Conservation (phyloP, 1,140 invertebrate genomes). For the Dysdera silvatica region DNA sequence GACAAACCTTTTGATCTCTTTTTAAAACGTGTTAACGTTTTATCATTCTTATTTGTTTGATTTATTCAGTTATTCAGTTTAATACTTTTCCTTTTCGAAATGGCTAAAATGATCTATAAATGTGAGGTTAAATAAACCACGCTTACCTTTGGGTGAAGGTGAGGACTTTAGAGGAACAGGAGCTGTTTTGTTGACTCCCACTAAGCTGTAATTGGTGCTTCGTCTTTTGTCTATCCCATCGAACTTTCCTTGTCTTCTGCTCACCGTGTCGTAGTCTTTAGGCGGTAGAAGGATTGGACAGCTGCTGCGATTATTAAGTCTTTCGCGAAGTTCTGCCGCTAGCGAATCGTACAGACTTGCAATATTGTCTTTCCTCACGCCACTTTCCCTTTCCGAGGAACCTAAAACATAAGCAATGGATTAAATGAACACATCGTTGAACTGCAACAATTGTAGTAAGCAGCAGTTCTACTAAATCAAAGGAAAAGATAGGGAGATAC, state of each 20-base stretch:
- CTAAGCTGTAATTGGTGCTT: constrained; percentile 29
- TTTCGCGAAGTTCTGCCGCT: constrained; percentile 79
- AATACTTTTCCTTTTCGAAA: neutral
- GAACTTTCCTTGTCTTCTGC: constrained; percentile 65
- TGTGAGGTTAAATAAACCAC: neutral
- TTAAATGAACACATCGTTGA: neutral
- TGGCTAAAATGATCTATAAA: neutral
- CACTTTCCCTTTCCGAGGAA: constrained; percentile 20
- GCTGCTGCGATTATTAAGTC: constrained; percentile 56
- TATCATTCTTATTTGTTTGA: too few species aligned
- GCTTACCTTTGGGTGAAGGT: constrained; percentile 11
- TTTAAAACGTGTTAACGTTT: too few species aligned
- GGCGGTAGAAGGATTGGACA: constrained; percentile 76
- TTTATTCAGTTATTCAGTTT: too few species aligned
- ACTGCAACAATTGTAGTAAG: too few species aligned
- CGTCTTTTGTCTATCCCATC: constrained; percentile 60
- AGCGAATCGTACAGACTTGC: constrained; percentile 77
- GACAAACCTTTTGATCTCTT: too few species aligned
- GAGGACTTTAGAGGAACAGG: constrained; percentile 16
- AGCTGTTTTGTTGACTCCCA: constrained; percentile 19
- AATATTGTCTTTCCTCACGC: constrained; percentile 22
- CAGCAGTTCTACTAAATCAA: too few species aligned
- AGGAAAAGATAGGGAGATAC: too few species aligned
- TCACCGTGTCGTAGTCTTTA: constrained; percentile 74
- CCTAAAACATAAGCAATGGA: neutral